Evolutionary conservation across 2,113 vertebrate species (phyloP).

Genomic region (Gambusia holbrooki): DNA sequence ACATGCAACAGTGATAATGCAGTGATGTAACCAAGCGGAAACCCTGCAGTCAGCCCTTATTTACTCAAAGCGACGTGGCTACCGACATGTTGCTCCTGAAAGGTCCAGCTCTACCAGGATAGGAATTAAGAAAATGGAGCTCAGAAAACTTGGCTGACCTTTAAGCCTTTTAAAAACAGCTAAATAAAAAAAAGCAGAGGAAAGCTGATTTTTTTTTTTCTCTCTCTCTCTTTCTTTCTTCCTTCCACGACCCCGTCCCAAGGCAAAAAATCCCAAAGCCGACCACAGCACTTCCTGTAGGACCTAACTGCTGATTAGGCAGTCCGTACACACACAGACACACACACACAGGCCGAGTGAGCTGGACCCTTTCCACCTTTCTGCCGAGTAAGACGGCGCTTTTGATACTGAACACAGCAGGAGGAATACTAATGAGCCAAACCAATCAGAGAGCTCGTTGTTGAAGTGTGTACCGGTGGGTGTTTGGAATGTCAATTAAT

Average conservation of each 20-base stretch:
- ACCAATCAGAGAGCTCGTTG: conserved; percentile 35
- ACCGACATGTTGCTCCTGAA: background rate
- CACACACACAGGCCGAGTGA: conserved; percentile 22
- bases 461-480: conserved; percentile 9
- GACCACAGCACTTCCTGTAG: conserved; percentile 74
- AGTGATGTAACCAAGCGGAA: background rate
- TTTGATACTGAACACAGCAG: conserved; percentile 55
- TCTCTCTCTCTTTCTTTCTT: too few species aligned
- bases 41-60: background rate
- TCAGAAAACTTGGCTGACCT: background rate
- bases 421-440: conserved; percentile 69
- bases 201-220: background rate
- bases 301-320: conserved; percentile 75
- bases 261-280: conserved; percentile 56
- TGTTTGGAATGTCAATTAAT: background rate
- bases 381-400: conserved; percentile 50
- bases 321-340: conserved; percentile 37
- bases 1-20: background rate
- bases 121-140: background rate
- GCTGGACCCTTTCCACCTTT: conserved; percentile 64
- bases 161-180: background rate
- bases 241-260: background rate
- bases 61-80: background rate
- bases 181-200: conserved; percentile 2
- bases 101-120: background rate